Evolutionary conservation across 1,140 invertebrate species (phyloP), one percentile per base, ranked within the genome.

Genomic region (Aphaenogaster rudis): DNA sequence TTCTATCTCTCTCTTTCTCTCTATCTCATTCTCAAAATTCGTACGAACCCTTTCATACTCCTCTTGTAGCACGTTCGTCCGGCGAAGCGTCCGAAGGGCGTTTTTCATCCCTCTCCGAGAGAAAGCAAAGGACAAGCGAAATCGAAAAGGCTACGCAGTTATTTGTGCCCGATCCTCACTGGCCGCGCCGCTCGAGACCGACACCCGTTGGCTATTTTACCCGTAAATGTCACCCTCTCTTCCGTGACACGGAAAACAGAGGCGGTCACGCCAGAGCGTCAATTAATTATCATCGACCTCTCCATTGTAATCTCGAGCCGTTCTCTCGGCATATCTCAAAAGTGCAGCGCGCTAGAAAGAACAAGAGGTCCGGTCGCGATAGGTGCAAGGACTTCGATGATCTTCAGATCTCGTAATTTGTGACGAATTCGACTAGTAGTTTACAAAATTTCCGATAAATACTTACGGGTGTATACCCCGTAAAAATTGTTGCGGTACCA

Each of bases 101-200:
- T 45, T 48, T 74, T 57, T 61, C 17, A 33, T 54, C n/a, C 61
- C 21, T 17, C 7, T 42, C 50, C 36, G 86, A 76, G 61, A 79
- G 69, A 90, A 87, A 89, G 78, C 48, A 78, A 90, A 82, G 59
- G 54, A 89, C 85, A 89, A 90, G 86, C 86, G 79, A 90, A 88
- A 90, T 90, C 67, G 79, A 90, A 87, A 90, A 67, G 77, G 84
- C 74, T 84, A 89, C 66, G 74, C 52, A 78, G 7, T 76, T 79
- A 61, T 71, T 50, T 78, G 86, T 88, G 88, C 81, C 86, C 80
- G 17, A 72, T 69, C 81, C 21, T 72, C 64, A 69, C 28, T 54
- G 39, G 9, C 28, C 67, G 39, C 66, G 72, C 74, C 69, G 77
- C 74, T 80, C 74, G 74, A 86, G 50, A 63, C 21, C 74, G 88